Evolutionary conservation across 2,888 invertebrate genomes (phyloP), one percentile per base, ranked within the genome.

Genomic region (Amiota communis): DNA sequence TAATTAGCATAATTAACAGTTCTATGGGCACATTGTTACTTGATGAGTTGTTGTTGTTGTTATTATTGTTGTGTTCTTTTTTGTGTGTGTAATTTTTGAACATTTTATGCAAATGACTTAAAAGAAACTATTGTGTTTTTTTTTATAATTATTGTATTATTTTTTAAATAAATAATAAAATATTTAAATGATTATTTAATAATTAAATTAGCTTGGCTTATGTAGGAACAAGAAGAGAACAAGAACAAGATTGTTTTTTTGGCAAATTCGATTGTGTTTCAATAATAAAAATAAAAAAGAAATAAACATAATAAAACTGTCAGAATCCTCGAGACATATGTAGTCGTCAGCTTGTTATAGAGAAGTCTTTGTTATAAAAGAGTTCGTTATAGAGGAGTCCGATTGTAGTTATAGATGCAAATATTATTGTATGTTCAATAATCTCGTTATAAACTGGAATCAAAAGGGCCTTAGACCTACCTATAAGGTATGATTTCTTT

Each of bases 21-120:
- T 87, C 86, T 86, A 86, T 86, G 86, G 86, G 86, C 86, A 86
- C 86, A 83, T 83, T 81, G 83, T 81, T 83, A 59, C 59, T 59
- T 15, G 2, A n/a, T 15, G 53, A 53, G 8, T 53, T 53, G n/a
- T 53, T 11, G 15, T 36, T 36, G 36, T 36, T 36, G 76, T 72
- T 71, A 15, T 47, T 46, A 48, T 71, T 71, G 71, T n/a, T 36
- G 15, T 15, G 12, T 15, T 48, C 48, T 47, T 9, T 70, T 4
- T 11, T n/a, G 47, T 11, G 12, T 36, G 36, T 17, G 23, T 23
- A 23, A 36, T 2, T 36, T 36, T 36, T 36, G 36, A 36, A 36
- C 36, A 36, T 69, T 53, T 17, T 53, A 23, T 53, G 49, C 51
- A n/a, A 51, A 36, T 13, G 49, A 56, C 17, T 11, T 67, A 49